Evolutionary conservation across 2,113 vertebrate genomes (phyloP), one percentile per base, ranked within the genome.

Genomic region (Rafetus swinhoei): DNA sequence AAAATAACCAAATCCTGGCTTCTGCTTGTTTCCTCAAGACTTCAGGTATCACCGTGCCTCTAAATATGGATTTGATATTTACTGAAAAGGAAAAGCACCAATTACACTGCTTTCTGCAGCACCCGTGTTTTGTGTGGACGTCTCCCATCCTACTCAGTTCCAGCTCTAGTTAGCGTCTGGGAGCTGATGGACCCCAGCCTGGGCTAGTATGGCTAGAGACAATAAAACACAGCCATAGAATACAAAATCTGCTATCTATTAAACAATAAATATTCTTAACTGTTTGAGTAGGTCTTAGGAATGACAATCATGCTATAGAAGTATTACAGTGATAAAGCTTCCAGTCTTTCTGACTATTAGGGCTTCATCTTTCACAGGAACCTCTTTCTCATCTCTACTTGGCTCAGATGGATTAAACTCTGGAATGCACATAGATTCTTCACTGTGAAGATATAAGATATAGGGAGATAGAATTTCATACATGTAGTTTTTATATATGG

Each of bases 381-480:
- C 4, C 69, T 97, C 92, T 97, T 91, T 97, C 85, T 97, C 95
- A 91, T 95, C 95, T 97, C 92, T 96, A 95, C 94, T 94, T 94
- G 94, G 95, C 82, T 97, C 93, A 94, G 95, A 95, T 95, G 76
- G 91, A 95, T 97, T 95, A 95, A 85, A 94, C 86, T 96, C 94
- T 95, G 92, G 96, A 95, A 92, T 97, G 95, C 79, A 97, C 95
- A 96, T 93, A 96, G 92, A 95, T 94, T 96, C 92, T 95, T 97
- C 96, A 92, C 93, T 95, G 95, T 88, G 91, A 92, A 95, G 59
- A 94, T 92, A 93, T n/a, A 93, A 95, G 91, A 95, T 93, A 95
- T 82, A 95, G 95, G 95, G 93, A 96, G 45, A 92, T 87, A 89
- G 87, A 90, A 45, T 87, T 79, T 91, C 95, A 95, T 95, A 90